Evolutionary conservation across 2,113 vertebrate species (phyloP), one percentile per base, ranked within the genome.

Genomic region (Tamias sibiricus): DNA sequence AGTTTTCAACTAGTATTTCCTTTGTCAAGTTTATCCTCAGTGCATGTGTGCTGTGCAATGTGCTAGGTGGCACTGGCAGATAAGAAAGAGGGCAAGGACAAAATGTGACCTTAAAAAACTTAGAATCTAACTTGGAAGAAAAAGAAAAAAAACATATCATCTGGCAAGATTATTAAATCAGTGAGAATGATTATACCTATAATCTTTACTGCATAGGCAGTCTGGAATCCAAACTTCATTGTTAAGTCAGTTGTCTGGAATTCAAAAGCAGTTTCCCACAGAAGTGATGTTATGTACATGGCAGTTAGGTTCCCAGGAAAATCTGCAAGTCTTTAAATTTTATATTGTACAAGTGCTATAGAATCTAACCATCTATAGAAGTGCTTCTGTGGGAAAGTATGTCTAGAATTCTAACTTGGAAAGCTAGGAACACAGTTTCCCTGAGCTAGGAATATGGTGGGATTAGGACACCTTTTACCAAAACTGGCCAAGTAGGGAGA

Each of bases 341-440:
- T 74, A 82, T 52, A 83, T 17, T 89, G 37, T 32, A 82, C 16
- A 94, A 93, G 57, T 77, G 52, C 74, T 82, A 95, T 30, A 90
- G 81, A 88, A 52, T 95, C 91, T 91, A 92, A 57, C 52, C 66
- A 85, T 85, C 91, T n/a, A 93, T 22, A 90, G 74, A 10, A 66
- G 62, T 81, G 57, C n/a, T 94, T 91, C 68, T 91, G 26, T 93
- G 88, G 81, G 95, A 97, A 96, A 97, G n/a, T 75, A 92, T 87
- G 72, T 40, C 71, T 85, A 91, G 71, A 94, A 93, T 94, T 87
- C 66, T 94, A 94, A 85, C 30, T 75, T 71, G 82, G 54, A 68
- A 94, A 92, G 62, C 37, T 13, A 69, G 62, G 32, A 92, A 81
- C 52, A 72, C 26, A 76, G 72, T 1, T 1, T 59, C 37, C 37